Evolutionary conservation across 2,113 vertebrate genomes (phyloP).

Genomic region (Rana temporaria): DNA sequence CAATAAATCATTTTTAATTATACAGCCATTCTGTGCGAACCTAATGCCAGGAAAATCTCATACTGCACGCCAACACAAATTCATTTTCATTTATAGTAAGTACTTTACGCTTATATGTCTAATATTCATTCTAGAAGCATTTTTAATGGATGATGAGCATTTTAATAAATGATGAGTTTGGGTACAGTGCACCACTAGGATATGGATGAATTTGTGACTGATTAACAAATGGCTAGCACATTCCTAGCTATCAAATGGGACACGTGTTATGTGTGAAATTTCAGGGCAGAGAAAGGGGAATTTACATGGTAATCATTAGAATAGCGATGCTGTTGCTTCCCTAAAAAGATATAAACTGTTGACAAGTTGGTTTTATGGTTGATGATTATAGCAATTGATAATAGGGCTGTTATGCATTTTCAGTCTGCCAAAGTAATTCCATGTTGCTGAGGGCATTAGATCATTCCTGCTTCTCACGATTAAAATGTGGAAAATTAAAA

Average conservation of each 20-base stretch:
- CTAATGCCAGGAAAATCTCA: conserved; percentile 54
- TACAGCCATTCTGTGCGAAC: conserved; percentile 45
- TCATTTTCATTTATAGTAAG: conserved; percentile 58
- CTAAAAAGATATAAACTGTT: conserved; percentile 54
- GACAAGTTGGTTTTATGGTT: conserved; percentile 34
- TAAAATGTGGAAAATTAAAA: conserved; percentile 42
- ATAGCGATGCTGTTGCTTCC: conserved; percentile 3
- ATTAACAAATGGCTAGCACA: conserved; percentile 46
- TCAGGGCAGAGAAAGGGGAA: conserved; percentile 7
- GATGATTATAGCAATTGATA: conserved; percentile 48
- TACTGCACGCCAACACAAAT: conserved; percentile 55
- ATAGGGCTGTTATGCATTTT: conserved; percentile 44
- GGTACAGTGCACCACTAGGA: conserved; percentile 39
- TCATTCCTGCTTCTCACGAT: conserved; percentile 42
- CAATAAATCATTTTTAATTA: conserved; percentile 58
- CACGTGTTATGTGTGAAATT: conserved; percentile 41
- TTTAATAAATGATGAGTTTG: conserved; percentile 55
- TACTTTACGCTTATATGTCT: conserved; percentile 52
- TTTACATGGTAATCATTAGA: conserved; percentile 33
- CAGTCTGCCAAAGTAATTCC: conserved; percentile 44
- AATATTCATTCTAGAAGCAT: conserved; percentile 52
- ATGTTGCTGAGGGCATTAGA: conserved; percentile 36
- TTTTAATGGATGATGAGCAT: conserved; percentile 56
- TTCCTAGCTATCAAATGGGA: conserved; percentile 8
- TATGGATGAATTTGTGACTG: conserved; percentile 46